Evolutionary conservation across 2,888 invertebrate species (phyloP), one percentile per base, ranked within the genome.

Genomic region (Cerastis rubricosa): DNA sequence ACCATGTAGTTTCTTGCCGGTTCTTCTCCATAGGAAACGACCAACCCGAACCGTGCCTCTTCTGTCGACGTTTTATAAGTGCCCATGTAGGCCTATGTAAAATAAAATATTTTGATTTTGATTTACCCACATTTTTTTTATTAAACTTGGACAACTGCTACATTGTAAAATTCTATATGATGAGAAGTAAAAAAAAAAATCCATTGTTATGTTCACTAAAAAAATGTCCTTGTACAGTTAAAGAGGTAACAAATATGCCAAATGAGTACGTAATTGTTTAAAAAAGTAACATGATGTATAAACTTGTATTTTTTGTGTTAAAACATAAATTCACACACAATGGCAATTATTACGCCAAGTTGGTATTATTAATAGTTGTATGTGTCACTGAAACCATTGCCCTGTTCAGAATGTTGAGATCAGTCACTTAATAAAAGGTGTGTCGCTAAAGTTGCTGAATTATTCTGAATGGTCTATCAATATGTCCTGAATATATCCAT

Each of bases 351-450:
- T 66, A 69, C 51, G 54, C 45, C 61, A 71, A 74, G 45, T 71
- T 14, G 63, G 68, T 69, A 65, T 68, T 71, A 80, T 61, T 49
- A 74, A 71, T 71, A 69, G 64, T 67, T 70, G 29, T 68, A 64
- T 71, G 78, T 83, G 73, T 82, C 78, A 78, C 59, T 57, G 51
- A 81, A 83, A 82, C 65, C 74, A 78, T 51, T 85, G 77, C 59
- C 72, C 77, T 81, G 67, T 29, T 59, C 14, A 72, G 51, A 71
- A 77, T 81, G 67, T 40, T 59, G 25, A 72, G 66, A 71, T 49
- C 35, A 77, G 29, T 59, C 73, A 71, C 49, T 51, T 35, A 64
- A 3, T 61, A 11, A 51, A 51, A 43, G 14, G 49, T 65, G 43
- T 75, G 14, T 22, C 35, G 3, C 25, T n/a, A 17, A 73, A 59